phyloP scores from a whole-genome alignment of 2,888 invertebrate species.

The Halictus ligatus region DNA sequence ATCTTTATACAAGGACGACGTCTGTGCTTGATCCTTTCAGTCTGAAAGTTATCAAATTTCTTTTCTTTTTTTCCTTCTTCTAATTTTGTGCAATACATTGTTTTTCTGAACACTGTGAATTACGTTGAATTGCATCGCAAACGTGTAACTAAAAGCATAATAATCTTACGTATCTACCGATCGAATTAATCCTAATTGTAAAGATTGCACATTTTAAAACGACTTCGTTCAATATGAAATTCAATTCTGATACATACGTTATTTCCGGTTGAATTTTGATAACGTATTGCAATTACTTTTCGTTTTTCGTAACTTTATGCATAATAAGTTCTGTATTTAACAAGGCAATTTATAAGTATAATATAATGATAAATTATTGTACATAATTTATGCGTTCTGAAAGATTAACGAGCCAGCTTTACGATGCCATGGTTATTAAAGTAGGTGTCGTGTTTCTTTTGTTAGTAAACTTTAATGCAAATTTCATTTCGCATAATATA shows the following conservation, averaged over 20 bases:
- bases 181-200: slow-evolving; percentile 7
- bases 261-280: slow-evolving; percentile 25
- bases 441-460: slow-evolving; percentile 43
- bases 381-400: slow-evolving; percentile 64
- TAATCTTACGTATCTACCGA: slow-evolving; percentile 24
- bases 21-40: slow-evolving; percentile 47
- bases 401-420: slow-evolving; percentile 50
- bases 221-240: slow-evolving; percentile 27
- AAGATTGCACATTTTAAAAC: slow-evolving; percentile 33
- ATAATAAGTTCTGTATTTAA: slow-evolving; percentile 62
- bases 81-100: slow-evolving; percentile 60
- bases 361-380: slow-evolving; percentile 71
- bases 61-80: slow-evolving; percentile 30
- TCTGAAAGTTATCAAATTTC: slow-evolving; percentile 57
- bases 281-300: slow-evolving; percentile 58
- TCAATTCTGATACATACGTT: slow-evolving; percentile 20
- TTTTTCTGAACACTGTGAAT: slow-evolving; percentile 35
- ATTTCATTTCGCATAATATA: slow-evolving; percentile 55
- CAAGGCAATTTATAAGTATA: slow-evolving; percentile 52
- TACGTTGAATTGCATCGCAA: slow-evolving; percentile 29
- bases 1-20: slow-evolving; percentile 45
- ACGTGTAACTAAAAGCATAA: slow-evolving; percentile 46
- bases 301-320: slow-evolving; percentile 54
- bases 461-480: slow-evolving; percentile 35
- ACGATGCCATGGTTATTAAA: slow-evolving; percentile 65